These are phyloP conservation scores for Catocala nupta DNA, from an alignment of 2,888 invertebrate genomes.

Conservation along the genomic window DNA sequence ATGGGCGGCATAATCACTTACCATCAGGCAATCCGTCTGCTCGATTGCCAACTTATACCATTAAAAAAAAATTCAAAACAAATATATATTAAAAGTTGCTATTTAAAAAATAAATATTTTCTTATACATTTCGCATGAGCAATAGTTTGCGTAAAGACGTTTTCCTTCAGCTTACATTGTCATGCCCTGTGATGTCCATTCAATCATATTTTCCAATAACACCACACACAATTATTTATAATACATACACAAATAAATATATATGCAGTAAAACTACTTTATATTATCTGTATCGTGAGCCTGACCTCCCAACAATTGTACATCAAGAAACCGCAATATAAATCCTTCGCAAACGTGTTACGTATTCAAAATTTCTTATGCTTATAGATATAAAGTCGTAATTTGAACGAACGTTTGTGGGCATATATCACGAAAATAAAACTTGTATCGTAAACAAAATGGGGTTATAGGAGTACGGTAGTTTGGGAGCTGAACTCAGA, in stretches of 20 bases:
- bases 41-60: no score
- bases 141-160: no score
- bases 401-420: conserved; percentile 40
- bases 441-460: conserved; percentile 30
- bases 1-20: no score
- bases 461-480: conserved; percentile 21
- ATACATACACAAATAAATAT: neutral
- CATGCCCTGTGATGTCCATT: no score
- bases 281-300: conserved; percentile 8
- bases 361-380: conserved; percentile 47
- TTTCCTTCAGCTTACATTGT: no score
- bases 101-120: no score
- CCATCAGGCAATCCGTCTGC: no score
- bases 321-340: conserved; percentile 51
- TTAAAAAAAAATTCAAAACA: no score
- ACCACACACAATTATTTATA: no score
- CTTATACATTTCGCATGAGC: no score
- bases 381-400: conserved; percentile 42
- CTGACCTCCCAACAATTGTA: conserved; percentile 32
- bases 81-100: no score
- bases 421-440: conserved; percentile 49
- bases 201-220: no score
- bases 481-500: conserved; percentile 9
- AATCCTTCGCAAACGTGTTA: conserved; percentile 48
- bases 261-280: conserved; percentile 18